These are phyloP conservation scores for Catharus fuscescens DNA, from an alignment of 2,113 vertebrate species.

Conservation along the genomic window DNA sequence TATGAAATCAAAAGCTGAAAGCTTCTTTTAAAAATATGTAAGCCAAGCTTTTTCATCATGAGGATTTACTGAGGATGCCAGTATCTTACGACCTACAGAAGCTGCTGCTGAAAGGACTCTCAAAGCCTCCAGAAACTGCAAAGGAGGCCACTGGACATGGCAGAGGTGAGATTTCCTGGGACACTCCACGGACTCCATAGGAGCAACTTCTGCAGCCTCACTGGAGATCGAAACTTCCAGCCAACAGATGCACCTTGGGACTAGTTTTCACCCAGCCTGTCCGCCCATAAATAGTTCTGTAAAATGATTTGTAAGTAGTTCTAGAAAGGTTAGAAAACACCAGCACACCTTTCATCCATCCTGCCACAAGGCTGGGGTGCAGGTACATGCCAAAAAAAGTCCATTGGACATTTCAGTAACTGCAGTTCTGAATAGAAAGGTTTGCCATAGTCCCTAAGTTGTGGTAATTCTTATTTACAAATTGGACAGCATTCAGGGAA, in stretches of 20 bases:
- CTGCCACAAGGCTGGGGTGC: background rate
- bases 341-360: background rate
- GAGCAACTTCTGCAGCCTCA: background rate
- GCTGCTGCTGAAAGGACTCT: background rate
- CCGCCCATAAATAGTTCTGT: fast-evolving
- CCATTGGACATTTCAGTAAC: fast-evolving
- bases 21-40: background rate
- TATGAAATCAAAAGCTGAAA: background rate
- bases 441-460: background rate
- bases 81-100: background rate
- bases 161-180: background rate
- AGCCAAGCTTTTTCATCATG: background rate
- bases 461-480: background rate
- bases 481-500: constrained; percentile 39
- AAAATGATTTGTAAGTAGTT: background rate
- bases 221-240: background rate
- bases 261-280: background rate
- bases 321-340: background rate
- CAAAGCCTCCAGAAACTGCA: background rate
- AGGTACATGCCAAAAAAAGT: background rate
- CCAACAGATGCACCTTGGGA: background rate
- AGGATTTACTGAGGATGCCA: background rate
- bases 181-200: fast-evolving
- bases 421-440: fast-evolving
- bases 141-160: background rate